Conservation (phyloP, 1,140 invertebrate genomes). For the Colletes latitarsis region DNA sequence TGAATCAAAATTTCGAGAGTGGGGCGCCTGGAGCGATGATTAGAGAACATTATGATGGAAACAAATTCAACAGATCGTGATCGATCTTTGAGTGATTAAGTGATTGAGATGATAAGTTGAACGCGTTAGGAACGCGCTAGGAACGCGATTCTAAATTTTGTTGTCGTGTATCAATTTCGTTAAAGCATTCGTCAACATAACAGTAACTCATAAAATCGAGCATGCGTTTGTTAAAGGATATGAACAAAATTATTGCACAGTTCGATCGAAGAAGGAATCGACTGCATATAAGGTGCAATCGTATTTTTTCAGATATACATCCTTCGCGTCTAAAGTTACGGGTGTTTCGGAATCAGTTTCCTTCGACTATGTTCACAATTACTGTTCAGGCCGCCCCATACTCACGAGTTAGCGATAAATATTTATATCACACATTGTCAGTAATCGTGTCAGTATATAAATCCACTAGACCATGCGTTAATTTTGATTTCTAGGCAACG, state of each 20-base stretch:
- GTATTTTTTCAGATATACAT: conserved; percentile 25
- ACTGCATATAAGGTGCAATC: not conserved
- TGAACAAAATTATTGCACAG: not conserved
- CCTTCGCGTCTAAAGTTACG: not conserved
- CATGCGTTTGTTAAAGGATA: not conserved
- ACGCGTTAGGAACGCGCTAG: not conserved
- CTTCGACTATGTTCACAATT: conserved; percentile 26
- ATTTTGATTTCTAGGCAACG: conserved; percentile 38
- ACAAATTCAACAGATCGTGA: not conserved
- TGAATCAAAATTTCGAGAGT: conserved; percentile 14
- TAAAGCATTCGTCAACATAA: not conserved
- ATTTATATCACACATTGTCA: conserved; percentile 31
- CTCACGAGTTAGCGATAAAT: conserved; percentile 27
- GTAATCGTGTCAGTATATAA: conserved; percentile 39
- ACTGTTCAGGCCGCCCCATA: conserved; percentile 32
- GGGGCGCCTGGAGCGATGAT: conserved; percentile 26
- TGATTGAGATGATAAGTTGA: not conserved
- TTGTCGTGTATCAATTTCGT: not conserved
- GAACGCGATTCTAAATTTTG: not conserved
- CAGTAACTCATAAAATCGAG: not conserved
- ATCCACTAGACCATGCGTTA: conserved; percentile 32
- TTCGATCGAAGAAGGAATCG: not conserved
- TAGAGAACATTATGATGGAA: not conserved
- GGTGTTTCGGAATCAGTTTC: conserved; percentile 9
- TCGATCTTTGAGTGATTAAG: not conserved